phyloP scores from a whole-genome alignment of 2,113 vertebrate genomes.

The Oxygymnocypris stewartii region DNA sequence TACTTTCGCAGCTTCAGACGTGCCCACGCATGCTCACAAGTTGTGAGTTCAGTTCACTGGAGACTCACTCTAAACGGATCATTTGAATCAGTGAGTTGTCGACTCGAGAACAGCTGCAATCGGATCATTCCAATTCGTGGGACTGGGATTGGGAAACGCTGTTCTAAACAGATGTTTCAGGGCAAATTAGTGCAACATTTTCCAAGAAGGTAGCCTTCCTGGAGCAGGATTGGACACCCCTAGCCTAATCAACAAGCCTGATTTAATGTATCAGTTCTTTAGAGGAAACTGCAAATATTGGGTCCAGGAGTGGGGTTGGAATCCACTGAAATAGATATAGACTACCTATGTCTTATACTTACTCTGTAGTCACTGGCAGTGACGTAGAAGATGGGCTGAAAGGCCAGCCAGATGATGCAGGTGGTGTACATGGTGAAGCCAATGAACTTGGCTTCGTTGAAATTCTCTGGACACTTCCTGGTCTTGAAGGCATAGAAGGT shows the following conservation, averaged over 20 bases:
- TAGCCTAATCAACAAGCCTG: background rate
- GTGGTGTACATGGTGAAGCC: constrained; percentile 99
- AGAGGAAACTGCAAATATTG: background rate
- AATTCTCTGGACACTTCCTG: constrained; percentile 97
- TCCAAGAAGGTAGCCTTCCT: background rate
- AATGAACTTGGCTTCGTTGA: constrained; percentile 99
- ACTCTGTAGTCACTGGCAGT: constrained; percentile 98
- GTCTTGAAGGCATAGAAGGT: constrained; percentile 99
- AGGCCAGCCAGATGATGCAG: constrained; percentile 99
- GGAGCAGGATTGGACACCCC: too few species aligned
- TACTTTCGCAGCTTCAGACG: too few species aligned
- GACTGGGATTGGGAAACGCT: too few species aligned
- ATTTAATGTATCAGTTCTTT: background rate
- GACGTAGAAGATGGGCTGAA: constrained; percentile 98
- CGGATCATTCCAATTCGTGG: too few species aligned
- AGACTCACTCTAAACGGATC: too few species aligned
- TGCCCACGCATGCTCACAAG: too few species aligned
- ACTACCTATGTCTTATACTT: constrained; percentile 61
- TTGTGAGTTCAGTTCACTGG: too few species aligned
- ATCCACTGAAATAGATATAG: background rate
- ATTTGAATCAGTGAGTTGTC: too few species aligned
- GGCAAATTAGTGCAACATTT: background rate
- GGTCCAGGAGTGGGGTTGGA: background rate
- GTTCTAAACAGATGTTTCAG: background rate
- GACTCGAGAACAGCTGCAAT: too few species aligned